Evolutionary conservation across 2,113 vertebrate species (phyloP), one percentile per base, ranked within the genome.

Genomic region (Grammomys surdaster): DNA sequence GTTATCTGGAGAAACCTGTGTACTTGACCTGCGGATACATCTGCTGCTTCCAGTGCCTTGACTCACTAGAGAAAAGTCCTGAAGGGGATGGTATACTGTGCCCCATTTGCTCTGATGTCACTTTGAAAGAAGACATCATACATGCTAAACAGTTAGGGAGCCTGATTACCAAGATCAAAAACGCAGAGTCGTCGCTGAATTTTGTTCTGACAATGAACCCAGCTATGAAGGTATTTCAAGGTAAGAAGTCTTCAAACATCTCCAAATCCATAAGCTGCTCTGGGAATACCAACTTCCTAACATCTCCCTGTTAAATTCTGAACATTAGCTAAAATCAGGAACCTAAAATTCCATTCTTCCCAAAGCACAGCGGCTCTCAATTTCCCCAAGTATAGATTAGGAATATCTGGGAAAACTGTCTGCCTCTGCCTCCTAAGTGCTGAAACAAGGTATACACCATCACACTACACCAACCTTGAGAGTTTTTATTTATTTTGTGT

Each of bases 1-100:
- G 0, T 3, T 7, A 67, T 17, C 14, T 73, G 11, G n/a, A 89
- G 24, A 67, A 4, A 0, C 3, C 77, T 0, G 1, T 88, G 46
- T 8, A 10, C 7, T 20, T 92, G 46, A 67, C 67, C 3, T 69
- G 84, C 0, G 67, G 67, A 0, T 77, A 77, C 3, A 1, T 3
- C 76, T 92, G 90, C 76, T 82, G 90, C 90, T 28, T 31, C 24
- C 36, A 0, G 0, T 67, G 94, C 58, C 4, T 6, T 1, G 9
- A 31, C 5, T 77, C 60, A 0, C 60, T 93, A 48, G 16, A 60
- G 40, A 70, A 8, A 43, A 70, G 33, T 14, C 86, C 70, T 2
- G 10, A 31, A 0, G 24, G 40, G 2, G 16, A 69, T 6, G 77
- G 33, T 0, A 1, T 82, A 1, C 5, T 76, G 46, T 92, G 84